Base-by-base conservation (phyloP, 2,797 vertebrate species). In the Protosalanx chinensis region DNA sequence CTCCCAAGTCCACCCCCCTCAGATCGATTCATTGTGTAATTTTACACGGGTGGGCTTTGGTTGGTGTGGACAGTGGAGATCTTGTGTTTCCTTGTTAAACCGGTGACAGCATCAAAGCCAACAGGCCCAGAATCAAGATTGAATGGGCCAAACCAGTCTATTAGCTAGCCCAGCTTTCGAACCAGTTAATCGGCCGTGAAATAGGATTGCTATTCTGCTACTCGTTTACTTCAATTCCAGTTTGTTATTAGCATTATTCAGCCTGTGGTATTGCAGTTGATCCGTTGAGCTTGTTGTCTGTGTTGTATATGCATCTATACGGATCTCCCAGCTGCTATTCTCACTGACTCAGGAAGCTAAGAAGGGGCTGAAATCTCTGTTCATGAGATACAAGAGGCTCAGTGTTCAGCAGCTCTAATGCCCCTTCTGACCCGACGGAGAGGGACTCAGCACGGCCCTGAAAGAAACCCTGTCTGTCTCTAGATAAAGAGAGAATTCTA, bases 331-430 rank as follows among this genome's bases (percentile, higher is more conserved):
- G 72, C 78, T 81, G 77, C 78, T 76, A 72, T 79, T 80, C 81
- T 79, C 72, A 58, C 65, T 71, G 73, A 58, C 70, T 69, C 65
- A 70, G 73, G 76, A 60, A 37, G 62, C 73, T 41, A 60, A 69
- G 64, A n/a, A 71, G 74, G 41, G 75, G 81, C 62, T 78, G 77
- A 16, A 81, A 76, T 76, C 75, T 74, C 68, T 79, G 82, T 90
- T 88, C 81, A 85, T 87, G 84, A 84, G 75, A 84, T 88, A 90
- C 88, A 89, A 87, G 81, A 85, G 81, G 86, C 79, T 82, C 82
- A 79, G 80, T 88, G 82, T 87, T 89, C 81, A 77, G 75, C 81
- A 72, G 75, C 57, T 1, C 70, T 20, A 76, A 81, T 13, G 12
- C 78, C 84, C 78, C 84, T 86, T 88, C 81, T 69, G 78, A 84